Evolutionary conservation across 2,113 vertebrate species (phyloP), one percentile per base, ranked within the genome.

Genomic region (Macaca nemestrina): DNA sequence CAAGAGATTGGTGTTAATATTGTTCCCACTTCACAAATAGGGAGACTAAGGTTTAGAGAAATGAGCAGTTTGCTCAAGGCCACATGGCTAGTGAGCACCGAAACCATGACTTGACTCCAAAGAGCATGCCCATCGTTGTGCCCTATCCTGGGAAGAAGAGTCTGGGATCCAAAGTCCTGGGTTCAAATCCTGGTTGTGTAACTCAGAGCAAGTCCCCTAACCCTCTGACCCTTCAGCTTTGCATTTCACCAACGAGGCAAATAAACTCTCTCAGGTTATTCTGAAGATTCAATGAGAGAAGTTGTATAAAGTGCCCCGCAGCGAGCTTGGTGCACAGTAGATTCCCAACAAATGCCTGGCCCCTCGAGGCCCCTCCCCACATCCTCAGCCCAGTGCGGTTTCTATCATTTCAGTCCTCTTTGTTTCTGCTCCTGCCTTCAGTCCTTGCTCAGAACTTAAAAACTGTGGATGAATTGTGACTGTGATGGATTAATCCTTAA

Each of bases 391-490:
- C 25, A 8, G 52, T 6, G 64, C 43, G 43, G 59, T 32, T 8
- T 68, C 70, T 8, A 12, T 32, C 79, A 38, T 43, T 72, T 92
- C 8, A 38, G 35, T 35, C 35, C 25, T 73, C 68, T 38, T 48
- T 55, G 45, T n/a, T 27, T 18, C 43, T 72, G 45, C 14, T 94
- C 25, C 30, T 79, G 43, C 38, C n/a, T 61, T 64, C 43, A 50
- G 30, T 18, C 48, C 35, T 93, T 68, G 59, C 17, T 95, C n/a
- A 40, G 43, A 96, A 87, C 50, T 55, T 67, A 73, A 84, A 90
- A 94, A 68, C 50, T n/a, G 6, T 25, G 43, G 73, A 45, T 88
- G 8, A 59, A 25, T 1, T 11, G 11, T 57, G 68, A 96, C 11
- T 68, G 75, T 23, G 70, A 76, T 25, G 68, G 30, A 68, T 94